Conservation (phyloP, 64 coral and sea anemone genomes). For the Stichodactyla helianthus region DNA sequence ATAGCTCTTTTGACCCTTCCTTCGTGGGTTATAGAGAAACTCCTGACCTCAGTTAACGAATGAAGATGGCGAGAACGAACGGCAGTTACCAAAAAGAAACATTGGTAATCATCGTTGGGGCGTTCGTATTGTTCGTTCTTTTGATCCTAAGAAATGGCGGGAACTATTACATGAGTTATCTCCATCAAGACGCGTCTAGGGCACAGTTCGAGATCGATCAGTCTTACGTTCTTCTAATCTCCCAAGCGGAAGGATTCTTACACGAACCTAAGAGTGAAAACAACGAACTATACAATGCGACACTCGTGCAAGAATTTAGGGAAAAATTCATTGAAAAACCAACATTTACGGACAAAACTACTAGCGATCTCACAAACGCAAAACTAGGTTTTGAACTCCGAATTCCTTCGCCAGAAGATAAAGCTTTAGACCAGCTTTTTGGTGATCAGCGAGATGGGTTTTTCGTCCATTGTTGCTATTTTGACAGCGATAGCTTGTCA, state of each 20-base stretch:
- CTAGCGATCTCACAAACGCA: background rate
- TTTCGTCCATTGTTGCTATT: constrained; percentile 11
- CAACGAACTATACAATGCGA: background rate
- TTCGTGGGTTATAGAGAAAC: background rate
- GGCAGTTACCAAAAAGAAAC: constrained; percentile 1
- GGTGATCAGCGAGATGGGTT: constrained; percentile 4
- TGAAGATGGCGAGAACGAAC: background rate
- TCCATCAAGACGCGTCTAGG: constrained; percentile 35
- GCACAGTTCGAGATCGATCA: constrained; percentile 47
- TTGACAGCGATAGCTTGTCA: background rate
- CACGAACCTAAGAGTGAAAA: background rate
- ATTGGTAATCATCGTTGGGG: background rate
- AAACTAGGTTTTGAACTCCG: background rate
- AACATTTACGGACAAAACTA: background rate
- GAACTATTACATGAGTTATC: background rate
- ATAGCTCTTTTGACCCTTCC: background rate
- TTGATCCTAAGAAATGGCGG: constrained; percentile 21
- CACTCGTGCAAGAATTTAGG: background rate
- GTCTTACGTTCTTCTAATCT: constrained; percentile 44
- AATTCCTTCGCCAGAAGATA: background rate
- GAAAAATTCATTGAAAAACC: constrained; percentile 2
- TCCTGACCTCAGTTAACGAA: background rate
- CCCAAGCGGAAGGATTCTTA: constrained; percentile 13
- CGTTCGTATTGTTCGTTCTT: constrained; percentile 16
- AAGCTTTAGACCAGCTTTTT: background rate